A percentile compares a stretch with the other conserved stretches of the same genome.
phyloP scores from a whole-genome alignment of 2,113 vertebrate genomes.

The Scomber japonicus region DNA sequence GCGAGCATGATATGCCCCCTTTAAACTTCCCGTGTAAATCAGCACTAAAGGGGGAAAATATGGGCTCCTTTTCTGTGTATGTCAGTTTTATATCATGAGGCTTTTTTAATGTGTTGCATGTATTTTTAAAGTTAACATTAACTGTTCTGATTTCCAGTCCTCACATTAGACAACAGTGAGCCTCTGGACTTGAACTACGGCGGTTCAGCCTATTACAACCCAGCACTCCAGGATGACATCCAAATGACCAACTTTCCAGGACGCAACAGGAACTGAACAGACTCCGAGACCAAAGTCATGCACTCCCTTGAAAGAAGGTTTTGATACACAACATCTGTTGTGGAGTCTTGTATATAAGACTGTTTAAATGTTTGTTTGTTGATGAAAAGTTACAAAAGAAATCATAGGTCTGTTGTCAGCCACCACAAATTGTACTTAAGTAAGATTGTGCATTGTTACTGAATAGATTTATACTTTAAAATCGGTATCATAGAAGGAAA shows the following conservation, averaged over 20 bases:
- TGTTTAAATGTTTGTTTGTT: conserved; percentile 15
- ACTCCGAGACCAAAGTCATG: conserved; percentile 24
- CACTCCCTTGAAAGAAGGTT: conserved; percentile 24
- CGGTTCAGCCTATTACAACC: conserved; percentile 82
- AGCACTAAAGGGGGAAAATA: too few relatives aligned
- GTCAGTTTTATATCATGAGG: not conserved
- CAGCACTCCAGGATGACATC: conserved; percentile 81
- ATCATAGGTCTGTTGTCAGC: conserved; percentile 23
- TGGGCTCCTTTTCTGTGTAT: too few relatives aligned
- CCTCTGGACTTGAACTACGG: conserved; percentile 82
- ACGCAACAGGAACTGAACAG: conserved; percentile 24
- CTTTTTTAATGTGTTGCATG: not conserved
- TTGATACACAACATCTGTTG: conserved; percentile 1
- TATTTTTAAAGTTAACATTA: not conserved
- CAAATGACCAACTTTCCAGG: conserved; percentile 81
- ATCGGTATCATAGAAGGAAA: conserved; percentile 22
- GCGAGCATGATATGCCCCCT: too few relatives aligned
- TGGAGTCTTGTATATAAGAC: conserved; percentile 45
- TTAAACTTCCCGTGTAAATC: too few relatives aligned
- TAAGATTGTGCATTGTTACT: conserved; percentile 24
- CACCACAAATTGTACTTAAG: conserved; percentile 19
- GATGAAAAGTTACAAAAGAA: conserved; percentile 32
- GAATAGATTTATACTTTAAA: conserved; percentile 34
- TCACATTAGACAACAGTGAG: conserved; percentile 86
- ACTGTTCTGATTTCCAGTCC: conserved; percentile 82